phyloP scores from a whole-genome alignment of 1,140 invertebrate genomes.

The silkworm (Bombyx mori) region ASM3026992v2 NC_085127.1:5306501-5307000 shows the following conservation, averaged over 20 bases:
- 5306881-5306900: too few species aligned
- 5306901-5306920: too few species aligned
- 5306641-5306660: slow-evolving; percentile 64
- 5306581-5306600: slow-evolving; percentile 26
- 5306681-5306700: background rate
- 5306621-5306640: slow-evolving; percentile 62
- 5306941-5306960: too few species aligned
- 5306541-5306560: slow-evolving; percentile 26
- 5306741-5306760: too few species aligned
- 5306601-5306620: slow-evolving; percentile 56
- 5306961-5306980: too few species aligned
- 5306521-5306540: slow-evolving; percentile 27
- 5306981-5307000: too few species aligned
- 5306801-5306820: background rate
- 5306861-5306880: too few species aligned
- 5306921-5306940: too few species aligned
- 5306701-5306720: too few species aligned
- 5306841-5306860: too few species aligned
- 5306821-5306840: too few species aligned
- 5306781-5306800: background rate
- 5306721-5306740: background rate
- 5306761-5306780: background rate
- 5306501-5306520: slow-evolving; percentile 14
- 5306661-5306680: slow-evolving; percentile 47
- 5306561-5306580: slow-evolving; percentile 27